Conservation (phyloP, 2,888 invertebrate species). For the Synanthedon myopaeformis region DNA sequence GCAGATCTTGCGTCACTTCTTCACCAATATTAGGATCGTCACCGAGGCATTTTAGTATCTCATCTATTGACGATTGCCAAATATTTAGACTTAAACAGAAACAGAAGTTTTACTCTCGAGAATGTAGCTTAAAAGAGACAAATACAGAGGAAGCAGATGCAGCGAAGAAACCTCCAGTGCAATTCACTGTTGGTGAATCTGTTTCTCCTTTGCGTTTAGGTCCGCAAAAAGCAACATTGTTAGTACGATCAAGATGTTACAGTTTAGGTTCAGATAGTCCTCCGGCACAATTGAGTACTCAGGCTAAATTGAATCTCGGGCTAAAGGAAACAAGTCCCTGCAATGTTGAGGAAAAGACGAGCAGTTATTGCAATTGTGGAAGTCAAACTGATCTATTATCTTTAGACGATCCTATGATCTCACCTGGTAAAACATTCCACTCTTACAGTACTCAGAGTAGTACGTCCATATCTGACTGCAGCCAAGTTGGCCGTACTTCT, state of each 20-base stretch:
- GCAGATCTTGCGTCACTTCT: slow-evolving; percentile 45
- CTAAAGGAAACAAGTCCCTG: slow-evolving; percentile 64
- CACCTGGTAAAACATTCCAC: slow-evolving; percentile 49
- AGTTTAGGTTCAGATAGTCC: slow-evolving; percentile 73
- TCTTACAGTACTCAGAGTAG: slow-evolving; percentile 58
- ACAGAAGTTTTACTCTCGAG: slow-evolving; percentile 53
- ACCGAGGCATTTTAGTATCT: slow-evolving; percentile 77
- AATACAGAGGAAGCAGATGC: slow-evolving; percentile 38
- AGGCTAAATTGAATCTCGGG: slow-evolving; percentile 74
- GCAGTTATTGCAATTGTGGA: slow-evolving; percentile 75
- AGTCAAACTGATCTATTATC: slow-evolving; percentile 80
- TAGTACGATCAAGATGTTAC: slow-evolving; percentile 71
- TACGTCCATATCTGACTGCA: slow-evolving; percentile 67
- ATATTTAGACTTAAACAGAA: slow-evolving; percentile 58
- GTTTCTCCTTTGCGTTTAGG: slow-evolving; percentile 60
- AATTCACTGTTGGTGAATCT: slow-evolving; percentile 78
- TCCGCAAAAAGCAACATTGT: slow-evolving; percentile 25
- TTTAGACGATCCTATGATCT: slow-evolving; percentile 68
- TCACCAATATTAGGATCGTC: slow-evolving; percentile 68
- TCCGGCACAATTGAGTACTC: slow-evolving; percentile 70
- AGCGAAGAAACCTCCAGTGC: slow-evolving; percentile 56
- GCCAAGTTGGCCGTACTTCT: slow-evolving; percentile 66
- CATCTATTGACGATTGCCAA: slow-evolving; percentile 73
- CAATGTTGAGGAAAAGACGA: slow-evolving; percentile 39
- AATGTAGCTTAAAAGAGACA: slow-evolving; percentile 56